These are phyloP conservation scores for Cyphomyrus discorhynchus DNA, from an alignment of 2,113 vertebrate species.

Conservation along the genomic window DNA sequence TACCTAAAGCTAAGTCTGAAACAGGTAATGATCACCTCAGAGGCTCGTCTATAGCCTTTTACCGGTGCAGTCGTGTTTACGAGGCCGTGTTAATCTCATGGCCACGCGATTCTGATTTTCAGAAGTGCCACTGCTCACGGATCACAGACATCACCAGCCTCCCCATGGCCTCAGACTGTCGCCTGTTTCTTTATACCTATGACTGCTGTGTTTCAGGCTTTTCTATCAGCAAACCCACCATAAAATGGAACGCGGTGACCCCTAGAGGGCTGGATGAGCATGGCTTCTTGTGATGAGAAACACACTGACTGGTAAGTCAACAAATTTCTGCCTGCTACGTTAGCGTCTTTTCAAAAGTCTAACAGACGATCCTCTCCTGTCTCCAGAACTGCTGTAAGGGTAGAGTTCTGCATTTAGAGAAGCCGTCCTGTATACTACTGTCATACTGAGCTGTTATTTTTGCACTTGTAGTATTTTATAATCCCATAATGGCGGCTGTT, in stretches of 20 bases:
- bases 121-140: not conserved
- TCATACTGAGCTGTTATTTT: not conserved
- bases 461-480: not conserved
- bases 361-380: not conserved
- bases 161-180: not conserved
- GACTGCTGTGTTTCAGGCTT: constrained; percentile 46
- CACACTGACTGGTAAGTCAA: constrained; percentile 37
- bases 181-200: not conserved
- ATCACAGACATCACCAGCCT: not conserved
- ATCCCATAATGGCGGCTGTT: not conserved
- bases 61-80: not conserved
- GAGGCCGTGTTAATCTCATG: not conserved
- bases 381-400: not conserved
- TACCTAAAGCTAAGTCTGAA: constrained; percentile 62
- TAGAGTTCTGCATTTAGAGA: not conserved
- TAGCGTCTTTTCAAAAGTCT: not conserved
- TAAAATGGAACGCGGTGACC: constrained; percentile 68
- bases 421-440: not conserved
- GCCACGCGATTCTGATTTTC: not conserved
- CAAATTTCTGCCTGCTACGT: not conserved
- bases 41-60: not conserved
- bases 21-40: constrained; percentile 55
- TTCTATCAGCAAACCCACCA: constrained; percentile 64
- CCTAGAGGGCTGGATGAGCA: constrained; percentile 64
- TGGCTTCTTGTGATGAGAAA: constrained; percentile 59